These are phyloP conservation scores for Pogonocherus hispidulus DNA, from an alignment of 2,888 invertebrate species.

Conservation along the genomic window DNA sequence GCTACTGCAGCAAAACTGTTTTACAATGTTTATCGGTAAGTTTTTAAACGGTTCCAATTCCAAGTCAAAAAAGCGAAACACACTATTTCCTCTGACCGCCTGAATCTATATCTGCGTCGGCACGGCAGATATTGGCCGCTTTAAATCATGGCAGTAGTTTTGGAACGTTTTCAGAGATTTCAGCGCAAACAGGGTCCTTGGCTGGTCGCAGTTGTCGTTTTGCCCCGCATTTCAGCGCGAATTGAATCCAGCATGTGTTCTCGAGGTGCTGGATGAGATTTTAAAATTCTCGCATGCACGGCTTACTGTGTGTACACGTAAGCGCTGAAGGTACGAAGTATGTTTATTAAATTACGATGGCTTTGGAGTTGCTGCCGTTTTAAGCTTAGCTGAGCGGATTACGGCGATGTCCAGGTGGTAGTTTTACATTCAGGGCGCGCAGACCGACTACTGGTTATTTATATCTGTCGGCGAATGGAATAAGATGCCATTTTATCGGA, in stretches of 20 bases:
- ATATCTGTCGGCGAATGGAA: too few species aligned
- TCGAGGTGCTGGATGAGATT: not conserved
- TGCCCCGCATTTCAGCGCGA: not conserved
- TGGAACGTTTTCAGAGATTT: slow-evolving; percentile 33
- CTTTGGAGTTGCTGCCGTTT: not conserved
- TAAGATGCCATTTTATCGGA: too few species aligned
- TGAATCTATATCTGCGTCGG: slow-evolving; percentile 32
- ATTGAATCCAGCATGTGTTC: not conserved
- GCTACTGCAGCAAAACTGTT: too few species aligned
- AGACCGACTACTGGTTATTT: too few species aligned
- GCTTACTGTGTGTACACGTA: not conserved
- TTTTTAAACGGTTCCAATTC: not conserved
- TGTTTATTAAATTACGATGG: not conserved
- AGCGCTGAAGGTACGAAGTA: not conserved
- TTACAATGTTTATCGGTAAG: not conserved
- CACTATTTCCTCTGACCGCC: slow-evolving; percentile 11
- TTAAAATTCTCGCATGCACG: not conserved
- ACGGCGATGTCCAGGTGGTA: not conserved
- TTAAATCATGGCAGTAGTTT: slow-evolving; percentile 40
- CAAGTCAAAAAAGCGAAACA: slow-evolving; percentile 10
- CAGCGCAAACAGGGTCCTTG: not conserved
- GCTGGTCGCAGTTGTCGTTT: not conserved
- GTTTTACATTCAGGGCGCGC: not conserved
- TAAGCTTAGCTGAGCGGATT: not conserved
- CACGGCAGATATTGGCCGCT: slow-evolving; percentile 41